Base-by-base conservation (phyloP, 2,797 vertebrate genomes). In the Chrysocyon brachyurus region DNA sequence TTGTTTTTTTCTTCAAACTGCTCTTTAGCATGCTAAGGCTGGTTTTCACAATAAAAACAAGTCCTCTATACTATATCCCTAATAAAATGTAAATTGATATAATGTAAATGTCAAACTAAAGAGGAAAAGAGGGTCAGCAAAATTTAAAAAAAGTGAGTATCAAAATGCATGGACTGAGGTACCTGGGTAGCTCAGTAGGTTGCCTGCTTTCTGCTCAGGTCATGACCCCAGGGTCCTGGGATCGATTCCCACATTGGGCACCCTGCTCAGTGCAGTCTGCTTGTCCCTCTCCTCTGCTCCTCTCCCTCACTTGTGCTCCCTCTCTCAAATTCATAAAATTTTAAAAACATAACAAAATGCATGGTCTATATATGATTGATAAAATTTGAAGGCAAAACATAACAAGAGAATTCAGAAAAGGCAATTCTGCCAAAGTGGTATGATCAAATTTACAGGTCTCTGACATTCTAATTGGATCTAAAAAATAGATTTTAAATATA, bases 371-470 rank as follows among this genome's bases (percentile, higher is more conserved):
- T 64, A 10, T 36, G 52, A 68, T n/a, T 93, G 64, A 72, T 86
- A 56, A 82, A 79, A 84, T 88, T 28, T 85, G 36, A 94, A 87
- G 54, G 8, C 31, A 78, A 88, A 96, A 93, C 70, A 19, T 77
- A 84, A 87, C 90, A 82, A n/a, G 33, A 73, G n/a, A 66, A 94
- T 82, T 85, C n/a, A 91, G 49, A 61, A 66, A 93, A 83, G 26
- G n/a, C 6, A 64, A 91, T 83, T 89, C 56, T 85, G 19, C 46
- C n/a, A 86, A 64, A 61, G 63, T 49, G 40, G 66, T 64, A 54
- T 52, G 28, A 87, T 26, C 57, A 89, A 78, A 91, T 77, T 56
- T 73, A 87, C 4, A 94, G 72, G 28, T 89, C 46, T 86, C 28
- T 40, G 12, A 14, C 61, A 4, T 61, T 72, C 46, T 87, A 56